phyloP scores from a whole-genome alignment of 2,888 invertebrate species.

The Brassicogethes aeneus region DNA sequence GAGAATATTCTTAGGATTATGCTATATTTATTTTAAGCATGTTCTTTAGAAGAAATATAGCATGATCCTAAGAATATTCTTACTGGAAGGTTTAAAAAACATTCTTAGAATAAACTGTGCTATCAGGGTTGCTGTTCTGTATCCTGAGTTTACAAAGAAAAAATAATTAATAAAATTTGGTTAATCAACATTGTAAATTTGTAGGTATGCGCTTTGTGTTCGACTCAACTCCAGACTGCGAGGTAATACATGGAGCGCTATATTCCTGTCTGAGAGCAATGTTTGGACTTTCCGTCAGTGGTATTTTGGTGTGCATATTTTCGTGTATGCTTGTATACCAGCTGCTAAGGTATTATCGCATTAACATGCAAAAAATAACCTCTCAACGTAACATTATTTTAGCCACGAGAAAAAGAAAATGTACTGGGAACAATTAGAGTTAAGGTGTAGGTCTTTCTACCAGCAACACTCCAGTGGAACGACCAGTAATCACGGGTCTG shows the following conservation, averaged over 20 bases:
- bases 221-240: constrained; percentile 79
- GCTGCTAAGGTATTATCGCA: constrained; percentile 58
- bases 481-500: constrained; percentile 36
- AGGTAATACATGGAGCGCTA: constrained; percentile 81
- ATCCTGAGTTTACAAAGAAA: too few species aligned
- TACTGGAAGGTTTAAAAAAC: too few species aligned
- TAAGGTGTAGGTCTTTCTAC: constrained; percentile 73
- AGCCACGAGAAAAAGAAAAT: constrained; percentile 90
- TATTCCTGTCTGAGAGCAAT: constrained; percentile 83
- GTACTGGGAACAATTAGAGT: constrained; percentile 88
- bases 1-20: too few species aligned
- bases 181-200: too few species aligned
- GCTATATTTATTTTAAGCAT: too few species aligned
- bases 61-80: too few species aligned
- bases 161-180: too few species aligned
- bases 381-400: constrained; percentile 24
- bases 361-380: neutral
- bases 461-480: constrained; percentile 43
- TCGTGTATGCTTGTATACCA: constrained; percentile 90
- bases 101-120: too few species aligned
- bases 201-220: constrained; percentile 70
- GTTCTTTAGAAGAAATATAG: too few species aligned
- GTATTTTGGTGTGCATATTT: constrained; percentile 84
- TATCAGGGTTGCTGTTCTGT: too few species aligned
- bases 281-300: constrained; percentile 85